Evolutionary conservation across 1,140 invertebrate genomes (phyloP), one percentile per base, ranked within the genome.

Genomic region (silkworm (Bombyx mori)): DNA sequence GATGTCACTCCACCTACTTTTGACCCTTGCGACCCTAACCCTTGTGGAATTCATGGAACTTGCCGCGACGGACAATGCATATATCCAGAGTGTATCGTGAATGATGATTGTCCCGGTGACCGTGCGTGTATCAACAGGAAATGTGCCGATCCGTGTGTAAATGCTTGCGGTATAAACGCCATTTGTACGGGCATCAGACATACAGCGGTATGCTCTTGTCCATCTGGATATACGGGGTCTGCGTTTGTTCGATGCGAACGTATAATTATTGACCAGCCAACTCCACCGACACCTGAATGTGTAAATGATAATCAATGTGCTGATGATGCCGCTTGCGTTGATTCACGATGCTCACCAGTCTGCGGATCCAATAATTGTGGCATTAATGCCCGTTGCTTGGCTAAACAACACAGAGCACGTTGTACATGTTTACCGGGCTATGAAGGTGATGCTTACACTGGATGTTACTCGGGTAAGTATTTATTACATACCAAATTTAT

Each of bases 41-140:
- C 94, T 1, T 96, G 95, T 70, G 91, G 91, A 51, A 90, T 90
- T 22, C 95, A 95, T 66, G 95, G 95, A 3, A 92, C 94, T 62
- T 97, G 96, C 71, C 89, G 91, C 48, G 92, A 95, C 1, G 93
- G 95, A 3, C 88, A 90, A 44, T 96, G 95, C 73, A 90, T 90
- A 6, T 97, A 97, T 84, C 94, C 95, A 1, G 95, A 96, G 81
- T 96, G 95, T 84, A 88, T 96, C 8, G 93, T 94, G 43, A 95
- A 96, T 71, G 92, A 93, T 50, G 94, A 96, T 63, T 97, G 96
- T 88, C 90, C 94, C 0, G 89, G 93, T 51, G 92, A 96, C 68
- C 92, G 92, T 56, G 92, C 94, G 1, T 97, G 96, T 76, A 93
- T 94, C 62, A 91, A 90, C 43, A 93, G 94, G 66, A 94, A 94